phyloP scores from a whole-genome alignment of 2,797 vertebrate species.

The Falco peregrinus region DNA sequence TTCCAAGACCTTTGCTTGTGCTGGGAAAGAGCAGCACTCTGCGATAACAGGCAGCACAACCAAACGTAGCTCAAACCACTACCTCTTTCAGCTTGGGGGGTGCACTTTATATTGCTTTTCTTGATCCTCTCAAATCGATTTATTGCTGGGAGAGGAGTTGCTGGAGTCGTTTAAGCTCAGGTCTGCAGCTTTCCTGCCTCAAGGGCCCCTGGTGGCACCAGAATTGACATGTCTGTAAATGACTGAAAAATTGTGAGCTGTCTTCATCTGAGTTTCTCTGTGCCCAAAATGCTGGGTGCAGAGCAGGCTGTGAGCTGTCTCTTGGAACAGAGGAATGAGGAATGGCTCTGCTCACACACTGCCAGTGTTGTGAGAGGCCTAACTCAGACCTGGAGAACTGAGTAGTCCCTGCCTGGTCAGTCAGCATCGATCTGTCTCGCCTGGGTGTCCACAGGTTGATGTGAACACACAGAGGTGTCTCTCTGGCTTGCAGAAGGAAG shows the following conservation, averaged over 20 bases:
- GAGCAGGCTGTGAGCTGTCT: background rate
- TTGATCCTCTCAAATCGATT: accelerated
- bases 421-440: background rate
- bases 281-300: background rate
- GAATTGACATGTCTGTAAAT: background rate
- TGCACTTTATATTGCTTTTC: background rate
- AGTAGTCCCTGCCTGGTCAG: background rate
- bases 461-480: background rate
- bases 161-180: background rate
- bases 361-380: accelerated
- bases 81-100: background rate
- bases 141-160: accelerated
- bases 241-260: accelerated
- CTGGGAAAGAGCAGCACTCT: background rate
- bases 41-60: background rate
- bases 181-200: background rate
- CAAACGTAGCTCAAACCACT: background rate
- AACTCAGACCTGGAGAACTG: background rate
- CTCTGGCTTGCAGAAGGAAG: background rate
- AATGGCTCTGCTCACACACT: background rate
- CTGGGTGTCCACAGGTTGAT: background rate
- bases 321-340: background rate
- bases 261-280: accelerated
- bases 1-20: background rate
- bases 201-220: slow-evolving; percentile 8